Evolutionary conservation across 2,113 vertebrate species (phyloP), one percentile per base, ranked within the genome.

Genomic region (Polypterus senegalus): DNA sequence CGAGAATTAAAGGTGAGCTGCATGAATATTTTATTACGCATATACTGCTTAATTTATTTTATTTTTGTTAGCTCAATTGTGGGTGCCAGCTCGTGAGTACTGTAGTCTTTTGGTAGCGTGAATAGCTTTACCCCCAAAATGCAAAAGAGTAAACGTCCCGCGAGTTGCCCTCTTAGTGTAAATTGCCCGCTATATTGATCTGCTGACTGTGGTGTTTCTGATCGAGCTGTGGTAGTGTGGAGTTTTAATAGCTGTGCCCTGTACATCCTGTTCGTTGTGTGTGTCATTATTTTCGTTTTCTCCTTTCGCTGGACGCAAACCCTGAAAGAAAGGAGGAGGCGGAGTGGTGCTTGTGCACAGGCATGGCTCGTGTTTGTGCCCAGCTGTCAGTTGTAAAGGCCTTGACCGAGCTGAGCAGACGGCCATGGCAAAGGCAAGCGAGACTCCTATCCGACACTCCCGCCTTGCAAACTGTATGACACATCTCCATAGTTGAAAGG

Each of bases 241-340:
- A 27, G 27, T 27, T 27, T 27, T 27, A 27, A 27, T 27, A 27
- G 27, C 27, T 27, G 27, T 73, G 69, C 73, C 64, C 61, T 74
- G 77, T 80, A 79, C 81, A 84, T 86, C 84, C 83, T 81, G 84
- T 86, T 81, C 27, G 66, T 65, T 60, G 7, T 56, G 63, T 70
- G 68, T 74, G 67, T 71, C 9, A 9, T 27, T 27, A 27, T 27
- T 27, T 27, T 27, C 27, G 27, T 27, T 27, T 27, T 27, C 27
- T 27, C 27, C 27, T 27, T 27, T 27, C 27, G 27, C 27, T 27
- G 27, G 27, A 27, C 27, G 27, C 62, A 59, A 70, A 63, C 59
- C 73, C 54, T 43, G 58, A 49, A 45, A 3, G 9, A 65, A 57
- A 67, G 76, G 68, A 71, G 78, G 75, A 76, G 77, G 76, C 71